Conservation (phyloP, 2,888 invertebrate species). For the Eretmocerus hayati region DNA sequence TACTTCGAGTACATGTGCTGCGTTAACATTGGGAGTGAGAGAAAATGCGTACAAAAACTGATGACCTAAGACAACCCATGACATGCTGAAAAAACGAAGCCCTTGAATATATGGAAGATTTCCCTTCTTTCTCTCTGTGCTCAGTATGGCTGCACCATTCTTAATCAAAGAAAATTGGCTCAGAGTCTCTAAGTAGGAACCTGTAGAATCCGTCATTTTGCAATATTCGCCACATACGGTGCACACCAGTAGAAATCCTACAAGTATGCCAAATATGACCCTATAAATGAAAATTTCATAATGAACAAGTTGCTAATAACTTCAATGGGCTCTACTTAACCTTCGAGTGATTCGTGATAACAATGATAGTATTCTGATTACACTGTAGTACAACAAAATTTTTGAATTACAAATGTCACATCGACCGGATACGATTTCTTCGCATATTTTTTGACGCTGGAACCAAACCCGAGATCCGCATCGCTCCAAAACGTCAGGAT, state of each 20-base stretch:
- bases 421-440: too few species aligned
- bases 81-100: conserved; percentile 49
- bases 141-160: conserved; percentile 41
- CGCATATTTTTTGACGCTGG: too few species aligned
- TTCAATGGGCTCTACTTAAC: too few species aligned
- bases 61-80: conserved; percentile 49
- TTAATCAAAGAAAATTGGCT: conserved; percentile 43
- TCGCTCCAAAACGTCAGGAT: too few species aligned
- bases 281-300: too few species aligned
- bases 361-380: too few species aligned
- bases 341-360: too few species aligned
- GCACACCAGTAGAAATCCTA: conserved; percentile 26
- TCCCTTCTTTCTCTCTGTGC: conserved; percentile 28
- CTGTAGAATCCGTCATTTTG: neutral
- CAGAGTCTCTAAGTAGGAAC: conserved; percentile 17
- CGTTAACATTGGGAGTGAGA: conserved; percentile 4
- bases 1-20: neutral
- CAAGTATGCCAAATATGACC: conserved; percentile 6
- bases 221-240: conserved; percentile 27
- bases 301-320: too few species aligned
- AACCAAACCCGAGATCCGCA: too few species aligned
- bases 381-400: too few species aligned
- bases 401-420: too few species aligned
- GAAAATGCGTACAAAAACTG: neutral
- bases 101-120: conserved; percentile 48